Conservation (phyloP, 1,140 invertebrate species). For the Drosophila burlai region DNA sequence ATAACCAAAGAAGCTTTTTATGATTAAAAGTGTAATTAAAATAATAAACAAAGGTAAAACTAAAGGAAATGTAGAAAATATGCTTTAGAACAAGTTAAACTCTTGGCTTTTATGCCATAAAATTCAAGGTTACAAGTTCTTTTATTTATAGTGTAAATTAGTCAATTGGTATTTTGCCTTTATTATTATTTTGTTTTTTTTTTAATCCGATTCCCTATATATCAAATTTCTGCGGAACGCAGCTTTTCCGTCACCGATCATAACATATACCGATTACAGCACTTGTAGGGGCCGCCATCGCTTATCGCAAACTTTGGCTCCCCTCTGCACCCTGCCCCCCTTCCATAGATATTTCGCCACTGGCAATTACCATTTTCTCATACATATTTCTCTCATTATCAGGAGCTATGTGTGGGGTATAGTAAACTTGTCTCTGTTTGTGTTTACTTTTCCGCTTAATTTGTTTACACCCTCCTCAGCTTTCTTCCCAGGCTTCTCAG, state of each 20-base stretch:
- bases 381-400: conserved; percentile 27
- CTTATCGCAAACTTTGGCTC: conserved; percentile 20
- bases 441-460: conserved; percentile 44
- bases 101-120: too few species aligned
- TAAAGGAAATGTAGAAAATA: too few species aligned
- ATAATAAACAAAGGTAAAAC: too few species aligned
- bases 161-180: neutral
- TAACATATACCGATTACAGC: conserved; percentile 21
- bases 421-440: conserved; percentile 24
- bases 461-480: conserved; percentile 27
- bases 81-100: too few species aligned
- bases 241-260: conserved; percentile 13
- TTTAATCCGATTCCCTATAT: neutral
- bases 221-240: conserved; percentile 2
- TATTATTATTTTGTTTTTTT: neutral
- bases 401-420: conserved; percentile 12
- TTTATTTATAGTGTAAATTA: neutral
- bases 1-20: too few species aligned
- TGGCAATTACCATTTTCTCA: conserved; percentile 38
- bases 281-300: neutral
- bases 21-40: too few species aligned
- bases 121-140: neutral
- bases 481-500: conserved; percentile 1
- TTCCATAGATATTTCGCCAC: conserved; percentile 36
- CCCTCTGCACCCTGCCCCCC: neutral